These are phyloP conservation scores for Rotaria sp. DNA, from an alignment of 2,888 invertebrate species.

Conservation along the genomic window DNA sequence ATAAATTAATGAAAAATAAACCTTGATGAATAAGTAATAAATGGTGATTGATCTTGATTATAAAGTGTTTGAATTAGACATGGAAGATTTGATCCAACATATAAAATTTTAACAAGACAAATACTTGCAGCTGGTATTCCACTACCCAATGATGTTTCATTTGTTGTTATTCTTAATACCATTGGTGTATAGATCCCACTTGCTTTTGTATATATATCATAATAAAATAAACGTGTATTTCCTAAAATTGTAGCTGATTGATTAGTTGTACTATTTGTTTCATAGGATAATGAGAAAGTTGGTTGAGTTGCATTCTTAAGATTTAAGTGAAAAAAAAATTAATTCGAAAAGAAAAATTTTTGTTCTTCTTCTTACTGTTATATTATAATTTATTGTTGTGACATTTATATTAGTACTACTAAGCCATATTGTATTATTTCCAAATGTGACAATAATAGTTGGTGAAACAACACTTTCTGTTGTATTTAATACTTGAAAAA, in stretches of 20 bases:
- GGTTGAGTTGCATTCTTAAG: constrained; percentile 27
- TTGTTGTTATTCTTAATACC: constrained; percentile 49
- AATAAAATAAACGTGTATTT: constrained; percentile 43
- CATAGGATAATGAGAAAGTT: constrained; percentile 21
- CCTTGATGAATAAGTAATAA: constrained; percentile 34
- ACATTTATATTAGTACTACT: constrained; percentile 42
- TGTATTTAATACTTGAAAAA: constrained; percentile 38
- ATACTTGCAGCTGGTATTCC: constrained; percentile 44
- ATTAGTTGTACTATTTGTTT: neutral
- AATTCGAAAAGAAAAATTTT: neutral
- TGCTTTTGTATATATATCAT: constrained; percentile 44
- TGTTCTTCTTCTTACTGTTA: constrained; percentile 21
- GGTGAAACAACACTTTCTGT: constrained; percentile 34
- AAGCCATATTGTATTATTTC: constrained; percentile 42
- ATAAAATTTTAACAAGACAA: constrained; percentile 45
- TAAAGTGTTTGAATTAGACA: constrained; percentile 46
- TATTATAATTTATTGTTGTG: constrained; percentile 8
- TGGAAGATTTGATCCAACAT: constrained; percentile 48
- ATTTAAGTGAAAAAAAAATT: neutral
- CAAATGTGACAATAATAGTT: constrained; percentile 41
- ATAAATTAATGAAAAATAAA: neutral
- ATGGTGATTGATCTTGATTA: constrained; percentile 41
- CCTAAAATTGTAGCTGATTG: constrained; percentile 41
- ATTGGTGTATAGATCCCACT: constrained; percentile 45
- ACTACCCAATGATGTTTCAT: constrained; percentile 42